phyloP scores from a whole-genome alignment of 2,888 invertebrate genomes.

The Drosophila borborema region DNA sequence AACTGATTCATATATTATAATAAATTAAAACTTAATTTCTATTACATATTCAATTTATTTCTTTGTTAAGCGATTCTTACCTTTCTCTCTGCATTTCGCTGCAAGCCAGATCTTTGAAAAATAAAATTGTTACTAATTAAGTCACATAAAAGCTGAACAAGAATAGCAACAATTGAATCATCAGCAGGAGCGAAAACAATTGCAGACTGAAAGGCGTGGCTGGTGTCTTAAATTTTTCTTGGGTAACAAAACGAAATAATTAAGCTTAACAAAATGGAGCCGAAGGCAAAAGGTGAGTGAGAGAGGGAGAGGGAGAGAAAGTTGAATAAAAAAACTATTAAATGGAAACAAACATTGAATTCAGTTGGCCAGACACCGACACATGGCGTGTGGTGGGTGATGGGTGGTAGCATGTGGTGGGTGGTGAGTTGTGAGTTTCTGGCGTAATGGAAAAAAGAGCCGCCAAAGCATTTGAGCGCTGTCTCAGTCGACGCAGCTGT shows the following conservation, averaged over 20 bases:
- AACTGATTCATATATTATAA: too few relatives aligned
- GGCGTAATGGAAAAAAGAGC: slow-evolving; percentile 9
- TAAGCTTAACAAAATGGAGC: slow-evolving; percentile 20
- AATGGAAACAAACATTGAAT: slow-evolving; percentile 61
- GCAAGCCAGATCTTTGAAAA: not conserved
- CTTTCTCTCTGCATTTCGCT: not conserved
- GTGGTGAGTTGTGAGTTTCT: not conserved
- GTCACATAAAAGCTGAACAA: not conserved
- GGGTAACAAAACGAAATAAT: slow-evolving; percentile 42
- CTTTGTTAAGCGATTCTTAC: too few relatives aligned
- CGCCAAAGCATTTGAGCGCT: slow-evolving; percentile 50
- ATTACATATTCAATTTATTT: too few relatives aligned
- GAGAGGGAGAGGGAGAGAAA: not conserved
- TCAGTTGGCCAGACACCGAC: slow-evolving; percentile 25
- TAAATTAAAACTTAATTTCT: too few relatives aligned
- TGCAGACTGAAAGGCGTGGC: slow-evolving; percentile 4
- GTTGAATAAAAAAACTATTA: slow-evolving; percentile 42
- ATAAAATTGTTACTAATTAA: slow-evolving; percentile 9
- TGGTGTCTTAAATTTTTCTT: slow-evolving; percentile 23
- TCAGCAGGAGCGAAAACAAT: slow-evolving; percentile 10
- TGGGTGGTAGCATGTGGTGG: not conserved
- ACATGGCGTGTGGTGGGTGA: not conserved
- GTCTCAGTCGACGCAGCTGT: slow-evolving; percentile 28
- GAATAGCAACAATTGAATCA: not conserved
- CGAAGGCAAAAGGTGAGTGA: not conserved